These are phyloP conservation scores for Myopa testacea DNA, from an alignment of 2,888 invertebrate genomes.

Conservation along the genomic window DNA sequence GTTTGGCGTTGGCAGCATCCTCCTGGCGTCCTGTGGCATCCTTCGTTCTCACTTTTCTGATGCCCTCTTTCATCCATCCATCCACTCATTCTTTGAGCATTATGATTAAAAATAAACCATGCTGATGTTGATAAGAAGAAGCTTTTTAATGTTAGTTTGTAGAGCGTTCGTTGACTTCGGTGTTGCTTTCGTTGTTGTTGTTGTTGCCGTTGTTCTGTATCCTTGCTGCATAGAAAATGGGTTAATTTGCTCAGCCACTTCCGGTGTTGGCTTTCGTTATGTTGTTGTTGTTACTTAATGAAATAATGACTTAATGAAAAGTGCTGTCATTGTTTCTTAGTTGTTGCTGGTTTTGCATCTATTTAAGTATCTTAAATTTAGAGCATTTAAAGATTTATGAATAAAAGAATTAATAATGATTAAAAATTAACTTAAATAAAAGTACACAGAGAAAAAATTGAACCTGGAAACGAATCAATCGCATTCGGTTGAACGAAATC, in stretches of 20 bases:
- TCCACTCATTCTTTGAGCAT: background rate
- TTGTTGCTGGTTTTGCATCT: background rate
- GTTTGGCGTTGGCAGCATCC: too few species aligned
- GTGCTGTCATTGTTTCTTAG: background rate
- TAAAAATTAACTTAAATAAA: too few species aligned
- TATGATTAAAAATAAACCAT: conserved; percentile 7
- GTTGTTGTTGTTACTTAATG: conserved; percentile 6
- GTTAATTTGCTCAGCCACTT: conserved; percentile 21
- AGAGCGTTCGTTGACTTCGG: background rate
- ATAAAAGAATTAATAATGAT: too few species aligned
- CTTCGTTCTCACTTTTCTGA: too few species aligned
- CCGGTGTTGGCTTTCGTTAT: background rate
- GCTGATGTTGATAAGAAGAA: background rate
- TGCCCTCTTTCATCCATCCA: background rate
- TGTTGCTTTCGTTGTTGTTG: conserved; percentile 12
- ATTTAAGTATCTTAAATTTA: too few species aligned
- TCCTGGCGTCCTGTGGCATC: too few species aligned
- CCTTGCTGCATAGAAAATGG: background rate
- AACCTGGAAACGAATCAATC: too few species aligned
- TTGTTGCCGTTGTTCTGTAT: background rate
- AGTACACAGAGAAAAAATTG: too few species aligned
- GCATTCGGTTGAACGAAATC: too few species aligned
- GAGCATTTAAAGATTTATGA: too few species aligned
- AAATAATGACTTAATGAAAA: conserved; percentile 3
- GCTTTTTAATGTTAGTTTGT: background rate